Evolutionary conservation across 2,797 vertebrate species (phyloP), one percentile per base, ranked within the genome.

Genomic region (Melanotaenia boesemani): DNA sequence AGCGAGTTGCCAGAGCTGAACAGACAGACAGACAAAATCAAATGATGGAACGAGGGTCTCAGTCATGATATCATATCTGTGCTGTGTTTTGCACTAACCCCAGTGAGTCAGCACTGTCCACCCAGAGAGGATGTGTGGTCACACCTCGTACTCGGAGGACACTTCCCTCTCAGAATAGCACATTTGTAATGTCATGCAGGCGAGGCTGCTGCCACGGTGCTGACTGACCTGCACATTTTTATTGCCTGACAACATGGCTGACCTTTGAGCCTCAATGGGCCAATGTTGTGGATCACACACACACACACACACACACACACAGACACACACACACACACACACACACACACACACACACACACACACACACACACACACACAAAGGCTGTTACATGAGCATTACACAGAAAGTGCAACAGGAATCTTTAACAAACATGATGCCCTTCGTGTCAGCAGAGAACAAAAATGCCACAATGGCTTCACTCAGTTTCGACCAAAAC

Each of bases 181-280:
- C 73, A 83, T 85, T 86, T 89, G 91, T 91, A 92, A 93, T 94
- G 89, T 92, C 88, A 90, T 77, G 83, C 83, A 75, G 81, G 44
- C 72, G 12, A 82, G 77, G 81, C 87, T 58, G 76, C 75, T 32
- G 70, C 88, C 76, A 24, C 54, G 12, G 61, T 26, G 55, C 77
- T 64, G 86, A 92, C 89, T 84, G 87, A 93, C 88, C 89, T 80
- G 90, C 76, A 83, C 82, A 82, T 83, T 88, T 89, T 80, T 84
- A 88, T 90, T 56, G 88, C 90, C 93, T 79, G 48, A 90, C 90
- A 84, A 92, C 93, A 93, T 56, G 37, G 74, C 80, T 91, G 92
- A 94, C 94, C 93, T 95, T 93, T 93, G 91, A 83, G 89, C 87
- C 82, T 84, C 80, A 67, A 75, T 60, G 56, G 85, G 84, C 90